Conservation (phyloP, 2,888 invertebrate genomes). For the Macroteleia sp. region DNA sequence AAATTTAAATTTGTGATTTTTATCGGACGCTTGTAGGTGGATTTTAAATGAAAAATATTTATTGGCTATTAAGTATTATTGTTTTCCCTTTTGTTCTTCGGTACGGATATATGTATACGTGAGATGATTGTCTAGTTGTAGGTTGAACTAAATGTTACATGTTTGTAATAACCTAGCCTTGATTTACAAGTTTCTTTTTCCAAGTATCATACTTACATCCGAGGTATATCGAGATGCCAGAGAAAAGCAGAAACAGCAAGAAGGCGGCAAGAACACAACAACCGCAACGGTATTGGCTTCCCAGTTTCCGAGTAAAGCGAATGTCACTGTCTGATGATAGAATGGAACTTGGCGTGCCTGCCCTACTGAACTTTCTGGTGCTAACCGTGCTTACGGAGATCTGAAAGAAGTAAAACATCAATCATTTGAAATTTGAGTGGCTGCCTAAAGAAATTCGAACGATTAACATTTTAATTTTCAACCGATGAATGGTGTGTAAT, state of each 20-base stretch:
- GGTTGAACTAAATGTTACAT: not conserved
- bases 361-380: conserved; percentile 85
- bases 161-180: not conserved
- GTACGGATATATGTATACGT: not conserved
- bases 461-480: no score
- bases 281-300: conserved; percentile 93
- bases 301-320: conserved; percentile 93
- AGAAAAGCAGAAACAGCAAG: conserved; percentile 90
- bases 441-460: no score
- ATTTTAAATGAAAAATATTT: conserved; percentile 11
- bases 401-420: conserved; percentile 83
- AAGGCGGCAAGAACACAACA: conserved; percentile 94
- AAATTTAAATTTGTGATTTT: conserved; percentile 27
- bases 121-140: not conserved
- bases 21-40: conserved; percentile 17
- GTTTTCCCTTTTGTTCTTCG: conserved; percentile 18
- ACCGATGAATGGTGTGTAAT: no score
- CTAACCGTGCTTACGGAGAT: conserved; percentile 85
- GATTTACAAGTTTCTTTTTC: not conserved
- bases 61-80: conserved; percentile 3
- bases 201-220: conserved; percentile 89
- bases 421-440: no score
- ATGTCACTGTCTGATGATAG: conserved; percentile 95
- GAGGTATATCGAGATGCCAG: conserved; percentile 87
- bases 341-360: conserved; percentile 90